A percentile compares a stretch with the other conserved stretches of the same genome.
Conservation (phyloP, 2,797 vertebrate genomes). For the Odontamblyopus rebecca region DNA sequence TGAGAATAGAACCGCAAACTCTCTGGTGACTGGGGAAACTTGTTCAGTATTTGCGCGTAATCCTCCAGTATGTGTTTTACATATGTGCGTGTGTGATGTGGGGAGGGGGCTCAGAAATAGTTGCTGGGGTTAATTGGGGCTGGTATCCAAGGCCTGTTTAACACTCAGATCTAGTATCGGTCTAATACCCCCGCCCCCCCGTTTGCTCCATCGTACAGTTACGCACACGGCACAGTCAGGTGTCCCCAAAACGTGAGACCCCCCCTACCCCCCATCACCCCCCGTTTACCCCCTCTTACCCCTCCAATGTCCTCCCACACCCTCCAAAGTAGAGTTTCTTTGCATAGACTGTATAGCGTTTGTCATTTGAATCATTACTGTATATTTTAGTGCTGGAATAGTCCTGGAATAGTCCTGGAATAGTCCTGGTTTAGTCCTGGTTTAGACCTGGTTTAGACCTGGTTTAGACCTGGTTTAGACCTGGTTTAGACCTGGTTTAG, state of each 20-base stretch:
- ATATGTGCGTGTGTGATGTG: not conserved
- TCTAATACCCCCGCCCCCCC: constrained; percentile 53
- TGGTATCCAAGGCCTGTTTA: constrained; percentile 18
- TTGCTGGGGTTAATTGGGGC: constrained; percentile 34
- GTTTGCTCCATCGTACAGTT: constrained; percentile 42
- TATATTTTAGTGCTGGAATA: too few relatives aligned
- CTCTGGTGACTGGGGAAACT: not conserved
- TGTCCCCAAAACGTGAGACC: constrained; percentile 47
- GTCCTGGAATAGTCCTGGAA: not conserved
- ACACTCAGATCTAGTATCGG: constrained; percentile 46
- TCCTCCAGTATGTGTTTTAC: not conserved
- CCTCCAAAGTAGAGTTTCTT: not conserved
- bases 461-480: too few relatives aligned
- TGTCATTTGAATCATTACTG: too few relatives aligned
- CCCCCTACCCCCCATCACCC: not conserved
- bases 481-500: not conserved
- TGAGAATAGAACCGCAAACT: too few relatives aligned
- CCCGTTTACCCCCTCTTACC: not conserved
- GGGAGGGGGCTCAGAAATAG: constrained; percentile 18
- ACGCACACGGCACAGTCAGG: constrained; percentile 46
- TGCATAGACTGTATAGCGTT: too few relatives aligned
- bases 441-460: too few relatives aligned
- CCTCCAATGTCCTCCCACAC: not conserved
- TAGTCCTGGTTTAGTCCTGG: too few relatives aligned
- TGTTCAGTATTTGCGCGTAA: not conserved